phyloP scores from a whole-genome alignment of 2,113 vertebrate genomes.

The Anarhynchus alexandrinus region DNA sequence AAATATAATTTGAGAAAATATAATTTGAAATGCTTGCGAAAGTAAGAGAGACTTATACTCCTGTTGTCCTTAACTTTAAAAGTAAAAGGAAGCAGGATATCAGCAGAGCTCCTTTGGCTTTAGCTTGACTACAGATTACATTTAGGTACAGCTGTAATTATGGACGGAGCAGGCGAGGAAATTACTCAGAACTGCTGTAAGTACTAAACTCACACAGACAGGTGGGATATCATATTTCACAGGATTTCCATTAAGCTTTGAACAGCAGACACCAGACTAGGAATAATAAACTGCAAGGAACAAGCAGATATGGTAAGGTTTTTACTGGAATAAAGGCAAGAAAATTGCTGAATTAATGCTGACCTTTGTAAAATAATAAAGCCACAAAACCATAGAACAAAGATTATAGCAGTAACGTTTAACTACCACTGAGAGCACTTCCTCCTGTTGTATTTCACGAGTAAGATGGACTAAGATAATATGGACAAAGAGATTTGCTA shows the following conservation, averaged over 20 bases:
- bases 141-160: not conserved
- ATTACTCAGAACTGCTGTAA: not conserved
- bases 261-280: not conserved
- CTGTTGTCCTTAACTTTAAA: not conserved
- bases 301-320: not conserved
- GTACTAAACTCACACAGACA: not conserved
- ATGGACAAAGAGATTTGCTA: not conserved
- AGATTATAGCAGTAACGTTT: not conserved
- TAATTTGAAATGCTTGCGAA: not conserved
- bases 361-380: conserved; percentile 47
- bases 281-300: not conserved
- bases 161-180: not conserved
- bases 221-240: conserved; percentile 14
- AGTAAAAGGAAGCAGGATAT: not conserved
- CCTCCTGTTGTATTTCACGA: not conserved
- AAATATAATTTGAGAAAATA: not conserved
- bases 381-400: not conserved
- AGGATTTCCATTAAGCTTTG: conserved; percentile 5
- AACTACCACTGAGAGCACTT: not conserved
- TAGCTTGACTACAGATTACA: not conserved
- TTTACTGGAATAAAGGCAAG: conserved; percentile 22
- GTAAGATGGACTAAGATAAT: not conserved
- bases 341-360: conserved; percentile 29
- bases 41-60: not conserved
- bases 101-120: not conserved